Evolutionary conservation across 2,797 vertebrate genomes (phyloP), one percentile per base, ranked within the genome.

Genomic region (Labeo calbasu): DNA sequence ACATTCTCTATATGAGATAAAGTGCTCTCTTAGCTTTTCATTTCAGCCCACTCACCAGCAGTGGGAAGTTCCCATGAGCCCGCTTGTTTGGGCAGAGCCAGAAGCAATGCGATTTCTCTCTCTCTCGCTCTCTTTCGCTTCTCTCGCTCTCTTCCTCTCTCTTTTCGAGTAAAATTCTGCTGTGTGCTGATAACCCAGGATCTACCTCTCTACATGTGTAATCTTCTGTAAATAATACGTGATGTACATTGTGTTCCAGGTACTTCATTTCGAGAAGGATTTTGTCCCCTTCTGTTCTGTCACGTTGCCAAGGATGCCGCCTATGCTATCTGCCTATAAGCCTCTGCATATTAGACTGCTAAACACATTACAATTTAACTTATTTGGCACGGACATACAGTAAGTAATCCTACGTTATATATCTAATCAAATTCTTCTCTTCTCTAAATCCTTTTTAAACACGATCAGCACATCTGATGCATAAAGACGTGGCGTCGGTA

Each of bases 11-110:
- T 93, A 94, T 93, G 93, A 93, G 91, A 93, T 93, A 94, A 94
- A 94, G 94, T 91, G 92, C 92, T 93, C 93, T 91, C 93, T 93
- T 93, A 93, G 93, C 91, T 94, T 94, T 94, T 94, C 92, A 94
- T 94, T 93, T 94, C 91, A 93, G 91, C 92, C 76, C 93, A 92
- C 85, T 94, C 92, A 92, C 91, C 91, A 92, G 91, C 92, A 94
- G 94, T 93, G 92, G 93, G 93, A 93, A 92, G 91, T 91, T 94
- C 92, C 92, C 92, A 87, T 77, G 88, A 92, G 93, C 92, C 88
- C 89, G 88, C 91, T 91, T 91, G 90, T 92, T 92, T 92, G 91
- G 81, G 91, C 88, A 87, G 87, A 86, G 90, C 93, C 92, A 93
- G 91, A 92, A 92, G 93, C 90, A 68, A 90, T 91, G 84, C 65